Evolutionary conservation across 2,797 vertebrate species (phyloP).

Genomic region (Anabacerthia variegaticeps): DNA sequence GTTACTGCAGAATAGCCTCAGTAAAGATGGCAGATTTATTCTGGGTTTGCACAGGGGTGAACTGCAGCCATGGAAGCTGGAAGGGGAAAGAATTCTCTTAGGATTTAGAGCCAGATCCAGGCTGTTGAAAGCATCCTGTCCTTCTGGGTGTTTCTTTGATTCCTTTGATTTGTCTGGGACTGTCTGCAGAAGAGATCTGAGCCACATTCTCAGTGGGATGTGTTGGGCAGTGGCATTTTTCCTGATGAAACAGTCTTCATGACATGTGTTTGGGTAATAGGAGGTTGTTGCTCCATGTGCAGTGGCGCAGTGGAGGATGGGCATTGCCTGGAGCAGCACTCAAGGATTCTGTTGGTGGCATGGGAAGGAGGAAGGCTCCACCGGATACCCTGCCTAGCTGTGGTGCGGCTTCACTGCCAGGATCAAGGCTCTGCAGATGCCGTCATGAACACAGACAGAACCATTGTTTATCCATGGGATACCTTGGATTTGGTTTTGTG

Average conservation of each 20-base stretch:
- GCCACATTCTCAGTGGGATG: background rate
- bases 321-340: background rate
- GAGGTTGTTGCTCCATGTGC: background rate
- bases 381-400: rapidly evolving
- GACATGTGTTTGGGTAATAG: rapidly evolving
- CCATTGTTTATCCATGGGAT: background rate
- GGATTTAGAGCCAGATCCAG: background rate
- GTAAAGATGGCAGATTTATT: background rate
- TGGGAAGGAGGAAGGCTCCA: background rate
- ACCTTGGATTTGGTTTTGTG: background rate
- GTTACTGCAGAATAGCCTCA: background rate
- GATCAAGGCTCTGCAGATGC: background rate
- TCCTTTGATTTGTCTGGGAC: background rate
- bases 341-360: background rate
- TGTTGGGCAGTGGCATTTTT: background rate
- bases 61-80: background rate
- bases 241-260: rapidly evolving
- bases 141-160: background rate
- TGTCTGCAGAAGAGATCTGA: background rate
- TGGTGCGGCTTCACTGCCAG: background rate
- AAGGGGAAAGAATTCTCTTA: background rate
- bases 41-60: background rate
- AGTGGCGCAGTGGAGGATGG: background rate
- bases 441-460: background rate
- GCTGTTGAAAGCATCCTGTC: background rate